Base-by-base conservation (phyloP, 2,113 vertebrate genomes). In the Festucalex cinctus region DNA sequence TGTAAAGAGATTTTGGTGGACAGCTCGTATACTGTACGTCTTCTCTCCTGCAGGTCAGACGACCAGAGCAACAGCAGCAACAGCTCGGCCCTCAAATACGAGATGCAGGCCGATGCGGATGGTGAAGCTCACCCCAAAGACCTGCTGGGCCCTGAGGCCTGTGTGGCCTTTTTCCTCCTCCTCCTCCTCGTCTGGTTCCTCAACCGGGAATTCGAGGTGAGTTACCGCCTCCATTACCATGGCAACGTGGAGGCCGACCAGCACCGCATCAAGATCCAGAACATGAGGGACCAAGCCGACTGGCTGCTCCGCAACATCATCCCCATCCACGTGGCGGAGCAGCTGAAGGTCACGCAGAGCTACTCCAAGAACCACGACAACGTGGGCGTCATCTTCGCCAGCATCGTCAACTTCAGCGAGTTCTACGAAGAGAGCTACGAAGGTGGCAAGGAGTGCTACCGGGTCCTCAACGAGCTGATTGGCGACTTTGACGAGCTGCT, bases 401-500 rank as follows among this genome's bases (percentile, higher is more conserved):
- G 97, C 70, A 98, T 99, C 0, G 97, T 99, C 13, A 99, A 99
- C 92, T 99, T 99, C 90, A 94, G 98, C 0, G 96, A 99, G 87
- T 99, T 99, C 89, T 99, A 99, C 0, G 97, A 99, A 73, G 97
- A 99, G 84, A 98, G 98, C 82, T 99, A 97, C 0, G 96, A 99
- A 63, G 97, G 97, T 0, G 97, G 97, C 68, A 99, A 99, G 70
- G 97, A 99, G 78, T 99, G 97, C 75, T 99, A 99, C 81, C 89
- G 97, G 0, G 97, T 99, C 54, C 94, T 99, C 69, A 98, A 99
- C 0, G 97, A 99, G 81, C 83, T 99, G 14, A 99, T 99, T 0
- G 96, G 97, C 14, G 97, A 99, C 86, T 98, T 99, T 0, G 97
- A 99, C 0, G 97, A 99, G 87, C 93, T 98, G 53, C 85, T 99